These are phyloP conservation scores for Spizella passerina DNA, from an alignment of 2,797 vertebrate species.

Conservation along the genomic window DNA sequence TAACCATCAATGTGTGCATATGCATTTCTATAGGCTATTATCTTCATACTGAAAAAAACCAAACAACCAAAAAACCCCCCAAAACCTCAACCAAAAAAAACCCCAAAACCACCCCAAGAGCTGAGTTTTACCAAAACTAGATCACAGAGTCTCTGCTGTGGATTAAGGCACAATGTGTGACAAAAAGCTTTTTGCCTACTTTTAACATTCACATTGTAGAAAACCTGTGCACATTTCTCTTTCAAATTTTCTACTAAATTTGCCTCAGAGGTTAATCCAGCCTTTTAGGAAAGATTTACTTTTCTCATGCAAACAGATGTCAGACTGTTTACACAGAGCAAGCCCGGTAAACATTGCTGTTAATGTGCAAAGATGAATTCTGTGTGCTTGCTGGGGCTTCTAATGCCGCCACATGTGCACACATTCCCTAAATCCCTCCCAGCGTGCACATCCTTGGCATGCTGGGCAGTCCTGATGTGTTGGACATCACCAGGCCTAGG, in stretches of 20 bases:
- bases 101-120: not conserved
- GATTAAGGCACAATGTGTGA: not conserved
- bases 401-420: not conserved
- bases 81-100: not conserved
- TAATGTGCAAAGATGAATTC: conserved; percentile 3
- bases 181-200: not conserved
- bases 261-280: conserved; percentile 23
- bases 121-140: not conserved
- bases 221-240: not conserved
- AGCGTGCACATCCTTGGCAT: rapidly evolving
- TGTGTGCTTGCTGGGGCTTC: not conserved
- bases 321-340: conserved; percentile 20
- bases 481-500: not conserved
- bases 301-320: conserved; percentile 46
- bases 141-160: not conserved
- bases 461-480: rapidly evolving
- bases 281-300: conserved; percentile 39
- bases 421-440: not conserved
- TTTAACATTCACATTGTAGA: not conserved
- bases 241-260: conserved; percentile 26
- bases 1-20: not conserved
- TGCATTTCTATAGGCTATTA: not conserved
- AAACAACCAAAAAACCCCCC: rapidly evolving
- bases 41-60: not conserved
- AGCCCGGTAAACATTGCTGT: not conserved